Base-by-base conservation (phyloP, 2,113 vertebrate genomes). In the Ciconia stormi region DNA sequence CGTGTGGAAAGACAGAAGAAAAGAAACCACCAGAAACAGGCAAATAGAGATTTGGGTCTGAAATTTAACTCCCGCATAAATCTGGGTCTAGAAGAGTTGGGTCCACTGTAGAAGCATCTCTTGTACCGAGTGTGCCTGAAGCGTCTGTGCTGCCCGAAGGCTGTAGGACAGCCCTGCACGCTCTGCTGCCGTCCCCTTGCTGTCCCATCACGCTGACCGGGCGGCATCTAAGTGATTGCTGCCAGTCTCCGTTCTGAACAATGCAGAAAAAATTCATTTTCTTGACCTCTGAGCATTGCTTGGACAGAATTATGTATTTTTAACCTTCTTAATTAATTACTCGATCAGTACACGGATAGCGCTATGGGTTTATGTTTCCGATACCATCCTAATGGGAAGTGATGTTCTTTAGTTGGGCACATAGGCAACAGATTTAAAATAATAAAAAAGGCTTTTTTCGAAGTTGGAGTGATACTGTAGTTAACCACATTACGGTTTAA, bases 401-500 rank as follows among this genome's bases (percentile, higher is more conserved):
- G 30, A 52, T 88, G 89, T 93, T 96, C 95, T 96, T 89, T 66
- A 87, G 92, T 95, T 86, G 94, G 92, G 61, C 78, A 81, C 76
- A 50, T 55, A 85, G 94, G 90, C 91, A 95, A 95, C 94, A 83
- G 95, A 87, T 97, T 95, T 81, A 91, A 95, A 93, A 91, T 89
- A 82, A 25, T 46, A 69, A 85, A 91, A 92, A 94, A 66, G n/a
- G 47, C 79, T 97, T 90, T 97, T 97, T 97, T 86, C 49, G 73
- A 95, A 97, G 96, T 92, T 93, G 97, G 93, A 96, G 90, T 91
- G 97, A 97, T 97, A 89, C 93, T 87, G 92, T 97, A 95, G 98
- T 99, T 98, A 96, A 98, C 98, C 82, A 98, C 98, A 98, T 99
- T 99, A 99, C 98, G 97, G 98, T 98, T 99, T 99, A 99, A 99